Evolutionary conservation across 2,113 vertebrate species (phyloP).

Genomic region (Drymodes brunneopygia): DNA sequence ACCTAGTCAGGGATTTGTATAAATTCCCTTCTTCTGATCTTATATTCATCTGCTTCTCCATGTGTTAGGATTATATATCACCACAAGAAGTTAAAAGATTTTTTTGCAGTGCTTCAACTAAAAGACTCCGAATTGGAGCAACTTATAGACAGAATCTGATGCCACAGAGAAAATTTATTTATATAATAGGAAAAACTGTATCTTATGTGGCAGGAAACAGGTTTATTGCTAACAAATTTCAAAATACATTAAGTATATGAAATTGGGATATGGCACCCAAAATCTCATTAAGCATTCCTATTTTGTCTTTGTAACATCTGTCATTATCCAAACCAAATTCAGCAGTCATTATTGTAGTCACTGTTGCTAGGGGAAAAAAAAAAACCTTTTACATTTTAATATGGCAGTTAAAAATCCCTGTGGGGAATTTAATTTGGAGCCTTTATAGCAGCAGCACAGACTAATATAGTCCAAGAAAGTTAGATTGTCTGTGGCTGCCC

Average conservation of each 20-base stretch:
- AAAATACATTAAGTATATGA: background rate
- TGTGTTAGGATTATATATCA: background rate
- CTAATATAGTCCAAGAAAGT: background rate
- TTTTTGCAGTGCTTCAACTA: background rate
- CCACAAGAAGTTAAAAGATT: background rate
- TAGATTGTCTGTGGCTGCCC: slow-evolving; percentile 34
- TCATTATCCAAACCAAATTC: slow-evolving; percentile 48
- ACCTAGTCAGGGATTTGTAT: background rate
- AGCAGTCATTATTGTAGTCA: background rate
- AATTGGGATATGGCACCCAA: background rate
- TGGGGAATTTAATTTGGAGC: slow-evolving; percentile 45
- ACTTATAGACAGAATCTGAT: background rate
- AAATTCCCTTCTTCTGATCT: background rate
- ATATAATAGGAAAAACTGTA: background rate
- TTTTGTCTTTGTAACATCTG: slow-evolving; percentile 33
- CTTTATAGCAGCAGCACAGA: slow-evolving; percentile 3
- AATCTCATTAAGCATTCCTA: slow-evolving; percentile 16
- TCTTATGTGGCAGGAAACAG: background rate
- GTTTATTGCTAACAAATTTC: background rate
- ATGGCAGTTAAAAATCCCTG: slow-evolving; percentile 35
- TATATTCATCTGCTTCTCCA: background rate
- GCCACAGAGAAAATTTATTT: background rate
- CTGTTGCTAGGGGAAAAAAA: background rate
- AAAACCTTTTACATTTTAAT: background rate
- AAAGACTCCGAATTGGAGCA: background rate